These are phyloP conservation scores for Sula dactylatra DNA, from an alignment of 2,113 vertebrate genomes.

Conservation along the genomic window DNA sequence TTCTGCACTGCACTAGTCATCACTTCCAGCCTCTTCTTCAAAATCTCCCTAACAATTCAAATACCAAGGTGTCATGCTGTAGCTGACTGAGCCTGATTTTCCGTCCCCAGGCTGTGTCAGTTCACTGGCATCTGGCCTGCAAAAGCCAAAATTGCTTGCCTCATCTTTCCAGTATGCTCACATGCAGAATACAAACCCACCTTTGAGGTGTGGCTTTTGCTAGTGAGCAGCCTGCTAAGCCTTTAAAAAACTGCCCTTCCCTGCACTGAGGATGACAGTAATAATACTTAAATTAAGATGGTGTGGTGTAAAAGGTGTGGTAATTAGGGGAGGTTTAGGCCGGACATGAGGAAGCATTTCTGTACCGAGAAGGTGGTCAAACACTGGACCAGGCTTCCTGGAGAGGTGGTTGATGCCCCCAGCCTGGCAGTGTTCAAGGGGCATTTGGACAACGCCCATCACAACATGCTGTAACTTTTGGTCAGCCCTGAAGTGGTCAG, in stretches of 20 bases:
- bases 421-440: background rate
- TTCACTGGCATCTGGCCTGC: background rate
- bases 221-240: background rate
- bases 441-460: background rate
- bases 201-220: background rate
- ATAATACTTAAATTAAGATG: no score
- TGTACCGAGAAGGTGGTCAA: rapidly evolving
- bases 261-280: background rate
- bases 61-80: background rate
- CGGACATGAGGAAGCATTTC: background rate
- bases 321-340: no score
- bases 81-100: background rate
- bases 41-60: background rate
- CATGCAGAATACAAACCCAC: background rate
- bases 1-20: no score
- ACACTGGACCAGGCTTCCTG: background rate
- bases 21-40: background rate
- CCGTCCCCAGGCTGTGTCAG: background rate
- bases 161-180: rapidly evolving
- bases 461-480: background rate
- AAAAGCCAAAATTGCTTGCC: background rate
- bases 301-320: background rate
- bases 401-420: no score
- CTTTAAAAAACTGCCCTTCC: background rate
- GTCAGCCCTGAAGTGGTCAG: background rate